These are phyloP conservation scores for Trissolcus japonicus DNA, from an alignment of 2,888 invertebrate species.

Conservation along the genomic window DNA sequence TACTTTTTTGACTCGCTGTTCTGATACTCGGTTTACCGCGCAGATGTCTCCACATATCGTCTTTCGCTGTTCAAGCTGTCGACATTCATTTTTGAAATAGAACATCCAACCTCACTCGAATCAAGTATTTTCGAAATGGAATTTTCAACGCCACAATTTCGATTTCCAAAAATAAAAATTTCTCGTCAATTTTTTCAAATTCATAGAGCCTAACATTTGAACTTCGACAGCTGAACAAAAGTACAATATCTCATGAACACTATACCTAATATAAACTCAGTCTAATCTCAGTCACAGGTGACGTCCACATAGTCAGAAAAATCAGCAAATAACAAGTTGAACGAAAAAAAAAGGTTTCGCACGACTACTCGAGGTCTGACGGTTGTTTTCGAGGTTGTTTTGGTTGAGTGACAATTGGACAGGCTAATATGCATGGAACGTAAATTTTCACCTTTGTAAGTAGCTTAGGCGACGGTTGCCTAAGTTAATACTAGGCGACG, in stretches of 20 bases:
- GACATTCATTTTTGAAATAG: too few relatives aligned
- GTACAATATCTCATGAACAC: not conserved
- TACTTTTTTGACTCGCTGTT: slow-evolving; percentile 23
- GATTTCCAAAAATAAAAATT: too few relatives aligned
- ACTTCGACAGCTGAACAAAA: too few relatives aligned
- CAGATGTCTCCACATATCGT: slow-evolving; percentile 31
- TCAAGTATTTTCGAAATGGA: too few relatives aligned
- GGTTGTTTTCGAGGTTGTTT: slow-evolving; percentile 34
- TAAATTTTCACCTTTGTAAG: slow-evolving; percentile 29
- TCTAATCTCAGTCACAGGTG: not conserved
- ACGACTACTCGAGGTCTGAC: slow-evolving; percentile 16
- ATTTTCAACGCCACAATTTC: too few relatives aligned
- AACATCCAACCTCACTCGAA: too few relatives aligned
- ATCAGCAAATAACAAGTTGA: not conserved
- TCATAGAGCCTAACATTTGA: too few relatives aligned
- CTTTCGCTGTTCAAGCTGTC: slow-evolving; percentile 6
- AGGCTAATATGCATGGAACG: slow-evolving; percentile 20
- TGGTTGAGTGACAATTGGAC: slow-evolving; percentile 4
- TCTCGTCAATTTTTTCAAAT: too few relatives aligned
- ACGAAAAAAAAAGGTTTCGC: slow-evolving; percentile 9
- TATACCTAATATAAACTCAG: not conserved
- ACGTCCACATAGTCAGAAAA: not conserved
- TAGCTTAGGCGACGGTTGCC: slow-evolving; percentile 22
- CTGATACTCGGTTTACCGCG: slow-evolving; percentile 26
- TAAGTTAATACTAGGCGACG: slow-evolving; percentile 33